Percentiles rank a stretch among this genome's conserved stretches.
These are phyloP conservation scores for Onthophagus taurus DNA, from an alignment of 1,140 invertebrate genomes.

Conservation along the genomic window DNA sequence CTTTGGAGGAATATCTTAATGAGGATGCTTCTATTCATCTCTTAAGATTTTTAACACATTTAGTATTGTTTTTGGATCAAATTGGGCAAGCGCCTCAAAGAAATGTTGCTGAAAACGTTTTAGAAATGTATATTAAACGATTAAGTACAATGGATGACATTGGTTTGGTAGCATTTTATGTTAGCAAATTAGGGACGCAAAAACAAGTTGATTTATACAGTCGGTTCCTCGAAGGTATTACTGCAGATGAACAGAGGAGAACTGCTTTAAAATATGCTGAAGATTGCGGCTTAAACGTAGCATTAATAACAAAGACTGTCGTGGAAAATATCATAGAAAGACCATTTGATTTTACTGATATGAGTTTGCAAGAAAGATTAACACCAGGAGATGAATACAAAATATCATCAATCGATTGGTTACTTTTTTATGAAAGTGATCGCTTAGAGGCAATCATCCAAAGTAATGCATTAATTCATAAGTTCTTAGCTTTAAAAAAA, in stretches of 20 bases:
- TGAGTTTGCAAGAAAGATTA: conserved; percentile 33
- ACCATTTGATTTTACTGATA: conserved; percentile 22
- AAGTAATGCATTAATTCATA: conserved; percentile 80
- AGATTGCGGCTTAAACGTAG: conserved; percentile 70
- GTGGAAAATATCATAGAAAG: conserved; percentile 60
- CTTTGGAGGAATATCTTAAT: conserved; percentile 41
- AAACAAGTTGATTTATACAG: conserved; percentile 72
- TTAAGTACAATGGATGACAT: conserved; percentile 65
- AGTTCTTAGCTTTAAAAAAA: conserved; percentile 60
- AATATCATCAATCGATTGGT: conserved; percentile 81
- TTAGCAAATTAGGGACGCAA: conserved; percentile 58
- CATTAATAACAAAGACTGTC: conserved; percentile 69
- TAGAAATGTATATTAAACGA: conserved; percentile 59
- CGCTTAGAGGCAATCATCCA: conserved; percentile 72
- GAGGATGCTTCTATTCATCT: conserved; percentile 44
- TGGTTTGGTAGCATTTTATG: conserved; percentile 76
- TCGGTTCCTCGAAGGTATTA: conserved; percentile 61
- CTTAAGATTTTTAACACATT: conserved; percentile 71
- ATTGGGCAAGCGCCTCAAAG: conserved; percentile 58
- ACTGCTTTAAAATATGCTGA: conserved; percentile 56
- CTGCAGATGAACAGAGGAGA: conserved; percentile 50
- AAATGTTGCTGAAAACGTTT: conserved; percentile 59
- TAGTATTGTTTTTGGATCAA: conserved; percentile 71
- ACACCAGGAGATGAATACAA: conserved; percentile 57
- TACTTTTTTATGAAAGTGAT: conserved; percentile 71